phyloP scores from a whole-genome alignment of 92 coral and sea anemone species.

The Chrysogorgia sp. region DNA sequence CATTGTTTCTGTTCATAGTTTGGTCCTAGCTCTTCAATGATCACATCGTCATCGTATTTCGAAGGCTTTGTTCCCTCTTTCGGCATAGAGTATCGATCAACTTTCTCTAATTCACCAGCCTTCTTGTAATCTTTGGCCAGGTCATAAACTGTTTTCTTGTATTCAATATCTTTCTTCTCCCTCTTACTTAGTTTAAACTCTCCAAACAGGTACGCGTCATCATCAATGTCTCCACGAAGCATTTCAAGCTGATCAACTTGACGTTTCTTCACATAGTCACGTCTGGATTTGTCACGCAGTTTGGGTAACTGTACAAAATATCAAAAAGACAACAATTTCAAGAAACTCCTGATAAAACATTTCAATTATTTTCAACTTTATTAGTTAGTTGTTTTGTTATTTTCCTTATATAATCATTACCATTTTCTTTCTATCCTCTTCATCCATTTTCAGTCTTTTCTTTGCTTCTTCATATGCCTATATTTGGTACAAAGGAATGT shows the following conservation, averaged over 20 bases:
- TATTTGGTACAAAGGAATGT: background rate
- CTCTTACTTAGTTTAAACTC: constrained; percentile 64
- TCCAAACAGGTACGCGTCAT: constrained; percentile 92
- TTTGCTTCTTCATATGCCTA: constrained; percentile 97
- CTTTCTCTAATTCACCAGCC: constrained; percentile 85
- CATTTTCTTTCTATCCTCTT: constrained; percentile 93
- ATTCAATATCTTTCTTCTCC: constrained; percentile 79
- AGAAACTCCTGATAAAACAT: background rate
- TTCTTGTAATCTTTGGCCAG: constrained; percentile 83
- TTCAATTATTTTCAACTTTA: background rate
- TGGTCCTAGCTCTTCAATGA: constrained; percentile 89
- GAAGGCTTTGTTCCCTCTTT: constrained; percentile 88
- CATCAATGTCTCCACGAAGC: constrained; percentile 86
- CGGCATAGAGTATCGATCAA: constrained; percentile 73
- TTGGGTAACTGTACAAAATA: constrained; percentile 72
- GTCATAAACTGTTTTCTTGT: constrained; percentile 81
- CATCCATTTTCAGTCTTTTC: constrained; percentile 91
- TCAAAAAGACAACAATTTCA: background rate
- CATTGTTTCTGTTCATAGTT: constrained; percentile 97
- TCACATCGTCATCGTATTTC: constrained; percentile 83
- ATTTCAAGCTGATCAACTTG: constrained; percentile 88
- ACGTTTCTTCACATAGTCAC: constrained; percentile 92
- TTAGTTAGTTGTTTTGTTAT: background rate
- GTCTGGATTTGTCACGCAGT: constrained; percentile 84
- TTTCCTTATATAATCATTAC: constrained; percentile 34